Evolutionary conservation across 1,140 invertebrate species (phyloP).

Genomic region (Saccostrea glomerata): DNA sequence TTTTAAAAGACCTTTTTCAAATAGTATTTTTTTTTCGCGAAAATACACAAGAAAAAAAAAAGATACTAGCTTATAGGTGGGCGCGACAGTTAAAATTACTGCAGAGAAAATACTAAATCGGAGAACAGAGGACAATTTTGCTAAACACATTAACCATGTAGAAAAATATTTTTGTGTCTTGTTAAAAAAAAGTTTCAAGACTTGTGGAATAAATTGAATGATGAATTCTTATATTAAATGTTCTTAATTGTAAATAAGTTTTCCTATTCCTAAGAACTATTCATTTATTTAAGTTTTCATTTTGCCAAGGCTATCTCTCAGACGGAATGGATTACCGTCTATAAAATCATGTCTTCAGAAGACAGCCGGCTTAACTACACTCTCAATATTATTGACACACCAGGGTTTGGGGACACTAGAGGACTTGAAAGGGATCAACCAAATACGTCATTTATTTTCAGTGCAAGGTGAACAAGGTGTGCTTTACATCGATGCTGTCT

Average conservation of each 20-base stretch:
- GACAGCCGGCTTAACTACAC: conserved; percentile 41
- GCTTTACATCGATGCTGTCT: conserved; percentile 61
- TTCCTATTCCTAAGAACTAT: neutral
- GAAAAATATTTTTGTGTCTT: too few species aligned
- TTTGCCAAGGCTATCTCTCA: conserved; percentile 42
- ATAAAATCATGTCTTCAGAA: conserved; percentile 34
- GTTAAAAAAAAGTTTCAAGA: too few species aligned
- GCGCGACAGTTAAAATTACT: too few species aligned
- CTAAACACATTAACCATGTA: too few species aligned
- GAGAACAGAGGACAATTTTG: too few species aligned
- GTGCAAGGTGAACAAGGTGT: conserved; percentile 53
- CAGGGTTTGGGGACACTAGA: conserved; percentile 58
- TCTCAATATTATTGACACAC: conserved; percentile 53
- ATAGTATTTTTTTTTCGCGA: too few species aligned
- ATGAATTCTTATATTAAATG: too few species aligned
- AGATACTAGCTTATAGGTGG: too few species aligned
- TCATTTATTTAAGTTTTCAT: too few species aligned
- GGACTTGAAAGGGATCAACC: conserved; percentile 59
- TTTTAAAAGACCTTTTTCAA: conserved; percentile 46
- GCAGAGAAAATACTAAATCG: too few species aligned
- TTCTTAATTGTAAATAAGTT: neutral
- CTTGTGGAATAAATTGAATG: too few species aligned
- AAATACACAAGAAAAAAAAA: too few species aligned
- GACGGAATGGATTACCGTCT: conserved; percentile 50
- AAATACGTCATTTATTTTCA: conserved; percentile 57